Base-by-base conservation (phyloP, 2,888 invertebrate species). In the Drosophila pegasa region DNA sequence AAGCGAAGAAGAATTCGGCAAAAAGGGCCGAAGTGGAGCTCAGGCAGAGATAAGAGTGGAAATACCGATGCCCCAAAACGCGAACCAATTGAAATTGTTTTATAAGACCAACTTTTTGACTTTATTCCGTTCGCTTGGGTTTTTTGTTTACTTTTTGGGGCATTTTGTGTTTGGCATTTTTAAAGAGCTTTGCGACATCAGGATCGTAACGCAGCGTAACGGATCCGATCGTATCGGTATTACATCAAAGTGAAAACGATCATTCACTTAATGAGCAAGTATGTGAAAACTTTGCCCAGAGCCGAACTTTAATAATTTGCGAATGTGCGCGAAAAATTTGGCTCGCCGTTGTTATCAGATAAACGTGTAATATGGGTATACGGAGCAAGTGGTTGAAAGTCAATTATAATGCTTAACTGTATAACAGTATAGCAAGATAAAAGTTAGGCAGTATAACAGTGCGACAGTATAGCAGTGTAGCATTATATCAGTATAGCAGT, bases 21-120 rank as follows among this genome's bases (percentile, higher is more conserved):
- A 84, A 86, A 71, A 67, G 62, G 61, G 74, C 68, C 45, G 56
- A 29, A 68, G 58, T 33, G 56, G 43, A 75, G 75, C 48, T 25
- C 38, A 38, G 50, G n/a, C 6, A 27, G 20, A 41, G n/a, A 45
- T 52, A 71, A 68, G 71, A 45, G 55, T 48, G 60, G 58, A 64
- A 81, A 87, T 78, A 66, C 75, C 82, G 71, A 73, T 62, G 58
- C 62, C 57, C 71, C 58, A 58, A 71, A 82, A 60, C 59, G 63
- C 73, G 64, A 81, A 63, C 79, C 82, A 85, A 87, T 83, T 83
- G 86, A 71, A 82, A 85, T 87, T 57, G 85, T 80, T 75, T 80
- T 76, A 77, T 66, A 62, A 74, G 43, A 50, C 33, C 31, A 54
- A 29, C 35, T 63, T 54, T 52, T 61, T 45, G 35, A 38, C 37